A percentile compares a stretch with the other conserved stretches of the same genome.
Conservation (phyloP, 2,888 invertebrate genomes). For the Meteorus colon region DNA sequence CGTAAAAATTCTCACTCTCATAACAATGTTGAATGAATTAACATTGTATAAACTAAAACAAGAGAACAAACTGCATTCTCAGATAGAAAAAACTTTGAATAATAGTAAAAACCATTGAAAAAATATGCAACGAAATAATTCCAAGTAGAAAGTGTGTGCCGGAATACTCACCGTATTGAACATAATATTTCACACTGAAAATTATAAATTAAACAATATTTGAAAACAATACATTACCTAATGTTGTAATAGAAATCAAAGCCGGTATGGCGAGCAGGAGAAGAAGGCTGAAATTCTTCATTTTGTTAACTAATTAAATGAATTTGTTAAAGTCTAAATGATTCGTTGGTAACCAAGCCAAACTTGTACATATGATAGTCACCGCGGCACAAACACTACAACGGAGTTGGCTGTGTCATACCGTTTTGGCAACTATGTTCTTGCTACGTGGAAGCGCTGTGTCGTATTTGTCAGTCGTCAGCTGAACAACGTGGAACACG, state of each 20-base stretch:
- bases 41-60: background rate
- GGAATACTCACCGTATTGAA: background rate
- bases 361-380: slow-evolving; percentile 39
- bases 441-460: slow-evolving; percentile 66
- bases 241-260: slow-evolving; percentile 81
- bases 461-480: slow-evolving; percentile 59
- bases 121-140: background rate
- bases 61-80: background rate
- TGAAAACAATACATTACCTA: slow-evolving; percentile 76
- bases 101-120: slow-evolving; percentile 5
- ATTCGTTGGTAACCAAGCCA: slow-evolving; percentile 26
- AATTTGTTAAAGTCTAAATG: slow-evolving; percentile 29
- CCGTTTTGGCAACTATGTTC: slow-evolving; percentile 58
- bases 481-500: slow-evolving; percentile 64
- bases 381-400: slow-evolving; percentile 48
- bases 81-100: slow-evolving; percentile 21
- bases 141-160: background rate
- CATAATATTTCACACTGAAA: slow-evolving; percentile 12
- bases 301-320: slow-evolving; percentile 68
- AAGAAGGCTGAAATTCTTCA: slow-evolving; percentile 82
- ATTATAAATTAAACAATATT: slow-evolving; percentile 53
- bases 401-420: slow-evolving; percentile 48
- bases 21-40: background rate
- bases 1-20: background rate
- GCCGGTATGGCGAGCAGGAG: slow-evolving; percentile 82